These are phyloP conservation scores for Leptinotarsa peninsularis DNA, from an alignment of 2,888 invertebrate species.

Conservation along the genomic window DNA sequence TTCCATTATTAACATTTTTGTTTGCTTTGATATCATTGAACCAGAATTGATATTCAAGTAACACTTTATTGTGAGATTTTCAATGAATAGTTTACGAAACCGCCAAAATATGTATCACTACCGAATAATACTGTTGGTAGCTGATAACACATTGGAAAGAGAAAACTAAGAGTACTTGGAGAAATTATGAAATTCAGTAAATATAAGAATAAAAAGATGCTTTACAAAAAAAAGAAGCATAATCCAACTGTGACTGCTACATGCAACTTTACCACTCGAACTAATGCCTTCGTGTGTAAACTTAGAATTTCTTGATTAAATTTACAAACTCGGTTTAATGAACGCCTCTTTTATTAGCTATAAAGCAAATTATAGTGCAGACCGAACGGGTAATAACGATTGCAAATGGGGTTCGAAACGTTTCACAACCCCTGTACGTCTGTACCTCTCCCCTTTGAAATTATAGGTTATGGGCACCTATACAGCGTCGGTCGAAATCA, in stretches of 20 bases:
- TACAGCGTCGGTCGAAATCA: slow-evolving; percentile 30
- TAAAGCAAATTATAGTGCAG: slow-evolving; percentile 40
- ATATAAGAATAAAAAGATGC: too few relatives aligned
- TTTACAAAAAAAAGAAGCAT: neutral
- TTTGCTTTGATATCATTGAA: too few relatives aligned
- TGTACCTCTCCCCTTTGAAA: slow-evolving; percentile 28
- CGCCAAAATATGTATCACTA: too few relatives aligned
- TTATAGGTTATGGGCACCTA: slow-evolving; percentile 39
- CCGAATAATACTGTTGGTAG: too few relatives aligned
- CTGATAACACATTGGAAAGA: too few relatives aligned
- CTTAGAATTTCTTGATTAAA: slow-evolving; percentile 39
- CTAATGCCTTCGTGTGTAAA: slow-evolving; percentile 24
- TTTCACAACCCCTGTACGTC: slow-evolving; percentile 23
- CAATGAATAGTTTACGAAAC: too few relatives aligned
- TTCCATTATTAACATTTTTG: too few relatives aligned
- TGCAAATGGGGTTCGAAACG: slow-evolving; percentile 38
- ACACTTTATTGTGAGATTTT: too few relatives aligned
- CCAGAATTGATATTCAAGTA: too few relatives aligned
- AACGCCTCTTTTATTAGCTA: slow-evolving; percentile 39
- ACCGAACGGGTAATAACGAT: slow-evolving; percentile 39
- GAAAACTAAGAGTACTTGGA: too few relatives aligned
- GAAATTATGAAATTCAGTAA: too few relatives aligned
- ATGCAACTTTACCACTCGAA: neutral
- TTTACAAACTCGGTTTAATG: slow-evolving; percentile 37
- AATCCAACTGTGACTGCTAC: neutral